Conservation (phyloP, 1,140 invertebrate genomes). For the Caenorhabditis remanei region DNA sequence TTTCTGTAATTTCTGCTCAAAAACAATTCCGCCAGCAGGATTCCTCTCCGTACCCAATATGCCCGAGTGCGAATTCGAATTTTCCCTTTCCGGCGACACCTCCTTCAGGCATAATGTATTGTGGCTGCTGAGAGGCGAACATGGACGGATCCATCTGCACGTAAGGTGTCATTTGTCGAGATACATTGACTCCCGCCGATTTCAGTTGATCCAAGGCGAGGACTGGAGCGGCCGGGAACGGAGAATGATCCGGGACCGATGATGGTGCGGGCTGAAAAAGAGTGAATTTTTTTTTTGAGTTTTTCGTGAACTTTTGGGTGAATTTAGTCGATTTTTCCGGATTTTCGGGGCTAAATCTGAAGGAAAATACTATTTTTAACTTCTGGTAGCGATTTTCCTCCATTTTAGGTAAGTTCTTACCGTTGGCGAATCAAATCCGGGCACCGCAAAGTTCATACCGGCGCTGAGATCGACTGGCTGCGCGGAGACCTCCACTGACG, state of each 20-base stretch:
- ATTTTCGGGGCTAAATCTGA: no score
- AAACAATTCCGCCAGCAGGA: no score
- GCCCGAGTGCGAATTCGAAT: constrained; percentile 69
- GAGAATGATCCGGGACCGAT: constrained; percentile 15
- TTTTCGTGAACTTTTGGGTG: no score
- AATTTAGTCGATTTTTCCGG: no score
- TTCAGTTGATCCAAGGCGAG: constrained; percentile 68
- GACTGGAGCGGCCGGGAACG: constrained; percentile 58
- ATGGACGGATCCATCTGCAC: constrained; percentile 69
- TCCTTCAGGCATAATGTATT: constrained; percentile 68
- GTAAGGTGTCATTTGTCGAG: constrained; percentile 66
- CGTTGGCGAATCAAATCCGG: constrained; percentile 26
- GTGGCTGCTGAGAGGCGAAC: constrained; percentile 63
- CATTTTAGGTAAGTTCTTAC: background rate
- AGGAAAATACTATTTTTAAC: no score
- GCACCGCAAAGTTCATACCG: constrained; percentile 56
- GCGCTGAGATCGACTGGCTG: constrained; percentile 47
- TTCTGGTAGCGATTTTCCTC: background rate
- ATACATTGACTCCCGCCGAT: constrained; percentile 63
- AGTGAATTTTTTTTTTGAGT: background rate
- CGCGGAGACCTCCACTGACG: constrained; percentile 36
- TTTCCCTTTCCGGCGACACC: constrained; percentile 60
- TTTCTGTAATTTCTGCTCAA: background rate
- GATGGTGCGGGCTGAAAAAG: constrained; percentile 12
- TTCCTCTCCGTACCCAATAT: constrained; percentile 57